Evolutionary conservation across 2,113 vertebrate genomes (phyloP).

Genomic region (Columbina picui): DNA sequence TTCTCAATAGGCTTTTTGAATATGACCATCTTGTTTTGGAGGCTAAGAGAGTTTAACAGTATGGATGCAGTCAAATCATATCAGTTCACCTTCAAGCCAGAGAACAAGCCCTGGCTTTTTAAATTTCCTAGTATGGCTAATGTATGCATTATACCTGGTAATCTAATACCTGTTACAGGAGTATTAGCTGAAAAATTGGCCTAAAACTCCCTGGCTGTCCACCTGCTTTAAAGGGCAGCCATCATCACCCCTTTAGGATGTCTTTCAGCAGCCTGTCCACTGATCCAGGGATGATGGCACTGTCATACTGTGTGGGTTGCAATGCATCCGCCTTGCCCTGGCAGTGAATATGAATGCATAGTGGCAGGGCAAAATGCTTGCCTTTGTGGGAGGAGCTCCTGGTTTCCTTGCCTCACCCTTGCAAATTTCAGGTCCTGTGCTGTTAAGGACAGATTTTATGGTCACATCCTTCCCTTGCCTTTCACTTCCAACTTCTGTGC

Average conservation of each 20-base stretch:
- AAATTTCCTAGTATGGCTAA: neutral
- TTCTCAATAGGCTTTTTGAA: neutral
- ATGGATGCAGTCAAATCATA: neutral
- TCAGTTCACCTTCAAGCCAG: neutral
- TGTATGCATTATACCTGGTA: neutral
- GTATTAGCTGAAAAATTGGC: neutral
- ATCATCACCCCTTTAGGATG: neutral
- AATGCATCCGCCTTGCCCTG: fast-evolving
- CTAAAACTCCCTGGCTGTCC: neutral
- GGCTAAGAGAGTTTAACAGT: neutral
- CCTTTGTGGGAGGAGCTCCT: neutral
- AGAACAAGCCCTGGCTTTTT: neutral
- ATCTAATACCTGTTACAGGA: neutral
- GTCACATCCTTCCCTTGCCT: neutral
- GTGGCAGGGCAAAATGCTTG: neutral
- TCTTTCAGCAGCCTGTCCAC: neutral
- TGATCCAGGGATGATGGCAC: fast-evolving
- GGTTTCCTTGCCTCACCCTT: neutral
- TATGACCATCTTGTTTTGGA: neutral
- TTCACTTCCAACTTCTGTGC: neutral
- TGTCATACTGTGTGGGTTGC: neutral
- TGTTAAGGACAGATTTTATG: neutral
- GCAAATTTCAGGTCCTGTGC: neutral
- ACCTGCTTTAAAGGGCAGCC: neutral
- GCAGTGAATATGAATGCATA: neutral